Percentiles rank a stretch among this genome's conserved stretches.
phyloP scores from a whole-genome alignment of 2,888 invertebrate genomes.

The Drosophila longiperda region DNA sequence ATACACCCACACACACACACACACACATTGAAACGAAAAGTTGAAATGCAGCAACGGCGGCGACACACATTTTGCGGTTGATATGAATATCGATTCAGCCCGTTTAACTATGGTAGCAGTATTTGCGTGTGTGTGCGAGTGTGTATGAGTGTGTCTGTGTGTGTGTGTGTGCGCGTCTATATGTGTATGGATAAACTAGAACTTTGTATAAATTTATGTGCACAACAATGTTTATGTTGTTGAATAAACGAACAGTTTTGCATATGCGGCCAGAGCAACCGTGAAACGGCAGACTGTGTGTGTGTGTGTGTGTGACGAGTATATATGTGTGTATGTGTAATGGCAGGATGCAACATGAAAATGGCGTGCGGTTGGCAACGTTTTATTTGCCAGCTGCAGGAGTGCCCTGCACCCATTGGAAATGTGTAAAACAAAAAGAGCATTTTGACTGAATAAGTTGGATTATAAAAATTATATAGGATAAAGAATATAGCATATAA shows the following conservation, averaged over 20 bases:
- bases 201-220: constrained; percentile 81
- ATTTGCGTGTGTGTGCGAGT: constrained; percentile 4
- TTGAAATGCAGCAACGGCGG: constrained; percentile 37
- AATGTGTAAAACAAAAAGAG: background rate
- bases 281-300: constrained; percentile 39
- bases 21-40: constrained; percentile 4
- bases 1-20: background rate
- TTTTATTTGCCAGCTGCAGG: constrained; percentile 64
- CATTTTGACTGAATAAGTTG: background rate
- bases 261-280: constrained; percentile 63
- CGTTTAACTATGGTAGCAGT: constrained; percentile 69
- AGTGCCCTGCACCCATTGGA: background rate
- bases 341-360: constrained; percentile 80
- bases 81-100: constrained; percentile 76
- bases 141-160: constrained; percentile 11
- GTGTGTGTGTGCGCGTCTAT: constrained; percentile 17
- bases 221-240: constrained; percentile 79
- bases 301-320: constrained; percentile 17
- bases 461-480: too few relatives aligned
- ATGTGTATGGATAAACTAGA: constrained; percentile 70
- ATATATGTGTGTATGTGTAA: constrained; percentile 48
- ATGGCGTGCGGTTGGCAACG: constrained; percentile 77
- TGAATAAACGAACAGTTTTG: constrained; percentile 80
- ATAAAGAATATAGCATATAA: too few relatives aligned
- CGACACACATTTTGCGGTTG: constrained; percentile 77